Percentiles rank a stretch among this genome's conserved stretches.
Evolutionary conservation across 2,797 vertebrate genomes (phyloP).

Genomic region (Xenopus petersii): DNA sequence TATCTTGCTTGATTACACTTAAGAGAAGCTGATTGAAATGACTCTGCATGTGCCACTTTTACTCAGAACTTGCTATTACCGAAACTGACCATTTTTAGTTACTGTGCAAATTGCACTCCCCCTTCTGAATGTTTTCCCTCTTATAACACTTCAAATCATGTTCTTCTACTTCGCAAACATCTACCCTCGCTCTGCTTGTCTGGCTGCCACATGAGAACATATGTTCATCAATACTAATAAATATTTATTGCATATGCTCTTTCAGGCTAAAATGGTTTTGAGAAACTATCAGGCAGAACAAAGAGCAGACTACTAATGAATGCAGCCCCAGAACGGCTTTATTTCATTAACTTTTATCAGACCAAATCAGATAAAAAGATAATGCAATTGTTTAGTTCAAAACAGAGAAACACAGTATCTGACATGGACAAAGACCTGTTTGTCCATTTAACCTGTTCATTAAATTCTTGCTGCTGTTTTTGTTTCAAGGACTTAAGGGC

Average conservation of each 20-base stretch:
- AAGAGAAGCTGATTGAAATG: slow-evolving; percentile 1
- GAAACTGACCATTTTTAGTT: neutral
- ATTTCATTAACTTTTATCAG: too few relatives aligned
- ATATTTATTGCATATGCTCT: slow-evolving; percentile 32
- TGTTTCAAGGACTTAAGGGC: too few relatives aligned
- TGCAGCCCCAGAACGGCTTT: too few relatives aligned
- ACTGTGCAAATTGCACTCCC: neutral
- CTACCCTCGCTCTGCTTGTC: slow-evolving; percentile 2
- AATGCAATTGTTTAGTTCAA: too few relatives aligned
- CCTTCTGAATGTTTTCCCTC: neutral
- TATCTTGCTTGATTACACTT: neutral
- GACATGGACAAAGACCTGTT: too few relatives aligned
- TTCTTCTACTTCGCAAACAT: neutral
- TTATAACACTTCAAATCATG: neutral
- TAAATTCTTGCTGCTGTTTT: too few relatives aligned
- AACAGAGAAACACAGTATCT: too few relatives aligned
- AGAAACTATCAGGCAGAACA: neutral
- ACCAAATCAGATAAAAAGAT: too few relatives aligned
- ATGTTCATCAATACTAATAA: slow-evolving; percentile 30
- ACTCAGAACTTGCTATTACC: neutral
- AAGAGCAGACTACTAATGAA: too few relatives aligned
- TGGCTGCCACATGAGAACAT: slow-evolving; percentile 27
- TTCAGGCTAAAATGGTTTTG: slow-evolving; percentile 18
- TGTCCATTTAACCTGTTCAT: too few relatives aligned
- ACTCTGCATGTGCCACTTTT: slow-evolving; percentile 3